Base-by-base conservation (phyloP, 2,888 invertebrate genomes). In the Odontothrips loti region DNA sequence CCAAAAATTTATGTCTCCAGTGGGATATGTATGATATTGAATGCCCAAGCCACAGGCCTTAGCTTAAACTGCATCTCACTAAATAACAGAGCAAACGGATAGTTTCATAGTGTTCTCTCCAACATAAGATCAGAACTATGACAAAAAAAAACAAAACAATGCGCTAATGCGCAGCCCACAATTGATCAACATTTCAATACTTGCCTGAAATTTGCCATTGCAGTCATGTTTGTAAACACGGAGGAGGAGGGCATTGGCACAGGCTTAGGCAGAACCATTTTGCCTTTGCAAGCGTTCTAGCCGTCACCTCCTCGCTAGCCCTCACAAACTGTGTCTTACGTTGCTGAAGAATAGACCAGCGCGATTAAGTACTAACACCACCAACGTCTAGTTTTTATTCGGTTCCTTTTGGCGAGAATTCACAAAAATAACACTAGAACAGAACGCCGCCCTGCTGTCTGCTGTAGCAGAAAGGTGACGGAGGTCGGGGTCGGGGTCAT, bases 1-100 rank as follows among this genome's bases (percentile, higher is more conserved):
- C 27, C 23, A 11, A 23, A 75, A 23, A 75, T 75, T 75, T 23
- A 75, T 1, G 68, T 75, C 9, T 75, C 27, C 23, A 75, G 23
- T 9, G 68, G 68, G 68, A 75, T 75, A 10, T 27, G 68, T 75
- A 75, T 75, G 68, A 75, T 75, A 27, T 75, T 75, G 27, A 75
- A 75, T 27, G 68, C 68, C 68, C 68, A 75, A 27, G 27, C 68
- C 68, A 27, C 68, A 27, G 68, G 68, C 23, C 68, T 75, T 27
- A 9, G 9, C 23, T 23, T 27, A 9, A 75, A 12, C 68, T 27
- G 23, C 23, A 12, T 75, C 27, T 27, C 27, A 75, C 68, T 75
- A 12, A 11, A 68, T 12, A 15, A 75, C 4, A 8, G 12, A 23
- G 27, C 1, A 23, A 11, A 75, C 12, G n/a, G 23, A 75, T 23